These are phyloP conservation scores for Eptatretus burgeri DNA, from an alignment of 2,113 vertebrate genomes.

Conservation along the genomic window DNA sequence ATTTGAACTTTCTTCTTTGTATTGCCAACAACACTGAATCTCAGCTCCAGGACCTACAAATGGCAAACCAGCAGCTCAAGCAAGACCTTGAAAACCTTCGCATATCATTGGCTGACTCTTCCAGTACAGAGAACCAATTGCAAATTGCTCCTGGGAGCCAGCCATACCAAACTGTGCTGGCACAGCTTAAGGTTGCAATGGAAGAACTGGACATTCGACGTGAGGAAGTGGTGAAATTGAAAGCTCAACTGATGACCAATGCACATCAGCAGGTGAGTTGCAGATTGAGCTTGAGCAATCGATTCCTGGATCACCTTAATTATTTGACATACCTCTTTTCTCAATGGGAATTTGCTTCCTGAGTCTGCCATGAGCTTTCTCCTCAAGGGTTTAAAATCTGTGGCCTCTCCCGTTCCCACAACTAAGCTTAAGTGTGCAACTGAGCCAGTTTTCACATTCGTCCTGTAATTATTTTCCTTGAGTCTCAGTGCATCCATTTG, in stretches of 20 bases:
- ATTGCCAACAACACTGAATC: not conserved
- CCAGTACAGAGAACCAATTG: too few relatives aligned
- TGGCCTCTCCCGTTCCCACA: too few relatives aligned
- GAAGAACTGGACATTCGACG: slow-evolving; percentile 89
- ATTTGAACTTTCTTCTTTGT: slow-evolving; percentile 9
- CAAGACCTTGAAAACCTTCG: slow-evolving; percentile 61
- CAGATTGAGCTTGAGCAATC: not conserved
- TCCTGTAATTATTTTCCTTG: too few relatives aligned
- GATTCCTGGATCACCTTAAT: too few relatives aligned
- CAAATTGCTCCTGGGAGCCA: slow-evolving; percentile 33
- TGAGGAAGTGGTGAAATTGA: slow-evolving; percentile 78
- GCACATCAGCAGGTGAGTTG: not conserved
- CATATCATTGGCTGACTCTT: slow-evolving; percentile 24
- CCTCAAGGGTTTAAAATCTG: too few relatives aligned
- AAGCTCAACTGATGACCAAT: slow-evolving; percentile 86
- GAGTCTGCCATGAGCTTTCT: too few relatives aligned
- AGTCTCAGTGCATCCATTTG: too few relatives aligned
- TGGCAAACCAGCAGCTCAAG: slow-evolving; percentile 88
- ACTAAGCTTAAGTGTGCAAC: too few relatives aligned
- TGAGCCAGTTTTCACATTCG: too few relatives aligned
- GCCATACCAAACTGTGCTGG: slow-evolving; percentile 61
- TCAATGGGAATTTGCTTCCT: too few relatives aligned
- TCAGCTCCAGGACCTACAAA: slow-evolving; percentile 83
- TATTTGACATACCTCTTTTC: too few relatives aligned
- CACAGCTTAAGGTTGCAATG: slow-evolving; percentile 55